A percentile compares a stretch with the other conserved stretches of the same genome.
Conservation (phyloP, 1,140 invertebrate genomes). For the Pteromalus puparum region DNA sequence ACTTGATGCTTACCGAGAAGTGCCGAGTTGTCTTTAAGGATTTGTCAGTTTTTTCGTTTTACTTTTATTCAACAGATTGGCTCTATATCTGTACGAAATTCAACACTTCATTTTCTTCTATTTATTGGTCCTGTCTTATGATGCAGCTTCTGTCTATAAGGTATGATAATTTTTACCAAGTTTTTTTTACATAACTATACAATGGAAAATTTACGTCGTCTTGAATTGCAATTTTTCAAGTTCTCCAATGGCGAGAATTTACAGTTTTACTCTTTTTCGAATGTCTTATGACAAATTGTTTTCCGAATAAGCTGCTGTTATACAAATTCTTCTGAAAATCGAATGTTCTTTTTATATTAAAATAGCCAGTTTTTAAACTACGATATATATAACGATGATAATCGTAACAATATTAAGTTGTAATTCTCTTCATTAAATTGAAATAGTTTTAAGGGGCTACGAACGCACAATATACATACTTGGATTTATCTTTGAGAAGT, state of each 20-base stretch:
- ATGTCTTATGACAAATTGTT: not conserved
- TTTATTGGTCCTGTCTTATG: slow-evolving; percentile 48
- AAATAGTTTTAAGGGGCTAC: slow-evolving; percentile 46
- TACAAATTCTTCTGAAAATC: slow-evolving; percentile 16
- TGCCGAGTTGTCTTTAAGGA: slow-evolving; percentile 9
- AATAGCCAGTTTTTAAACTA: slow-evolving; percentile 49
- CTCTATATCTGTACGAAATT: slow-evolving; percentile 39
- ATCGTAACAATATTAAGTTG: slow-evolving; percentile 46
- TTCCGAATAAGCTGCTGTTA: slow-evolving; percentile 1
- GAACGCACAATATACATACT: slow-evolving; percentile 40
- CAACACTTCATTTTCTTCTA: slow-evolving; percentile 28
- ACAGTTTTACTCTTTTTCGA: slow-evolving; percentile 18
- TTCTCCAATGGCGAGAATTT: slow-evolving; percentile 5
- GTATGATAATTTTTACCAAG: slow-evolving; percentile 13
- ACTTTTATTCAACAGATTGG: slow-evolving; percentile 31
- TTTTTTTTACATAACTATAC: not conserved
- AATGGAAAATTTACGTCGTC: not conserved
- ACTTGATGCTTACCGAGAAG: slow-evolving; percentile 36
- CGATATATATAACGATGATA: slow-evolving; percentile 46
- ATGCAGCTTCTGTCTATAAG: slow-evolving; percentile 12
- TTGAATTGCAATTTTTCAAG: not conserved
- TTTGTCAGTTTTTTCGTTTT: slow-evolving; percentile 14
- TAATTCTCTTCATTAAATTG: slow-evolving; percentile 39
- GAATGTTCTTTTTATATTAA: slow-evolving; percentile 34
- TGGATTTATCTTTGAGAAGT: not conserved